Percentiles rank a stretch among this genome's conserved stretches.
Conservation (phyloP, 2,888 invertebrate genomes). For the Coecobrya sp. region DNA sequence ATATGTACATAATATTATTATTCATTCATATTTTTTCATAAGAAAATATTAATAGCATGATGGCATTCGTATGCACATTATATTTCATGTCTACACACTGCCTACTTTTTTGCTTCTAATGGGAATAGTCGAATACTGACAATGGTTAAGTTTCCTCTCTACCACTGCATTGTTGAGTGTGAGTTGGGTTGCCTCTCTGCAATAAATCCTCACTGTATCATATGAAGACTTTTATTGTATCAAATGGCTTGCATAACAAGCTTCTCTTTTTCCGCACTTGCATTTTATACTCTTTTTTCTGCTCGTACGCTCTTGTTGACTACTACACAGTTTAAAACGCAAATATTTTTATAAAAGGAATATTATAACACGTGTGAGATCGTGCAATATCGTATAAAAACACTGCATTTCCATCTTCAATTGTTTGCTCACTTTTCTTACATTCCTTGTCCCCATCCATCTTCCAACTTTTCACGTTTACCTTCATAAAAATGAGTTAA, state of each 20-base stretch:
- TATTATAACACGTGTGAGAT: background rate
- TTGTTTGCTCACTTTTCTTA: background rate
- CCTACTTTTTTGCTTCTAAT: background rate
- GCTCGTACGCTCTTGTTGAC: background rate
- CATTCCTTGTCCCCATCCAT: constrained; percentile 48
- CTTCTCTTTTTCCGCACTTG: constrained; percentile 30
- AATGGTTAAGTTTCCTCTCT: background rate
- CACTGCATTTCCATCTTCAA: background rate
- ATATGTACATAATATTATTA: background rate
- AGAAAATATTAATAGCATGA: no score
- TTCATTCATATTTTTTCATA: constrained; percentile 32
- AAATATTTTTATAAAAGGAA: background rate
- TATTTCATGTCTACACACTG: background rate
- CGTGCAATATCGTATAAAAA: background rate
- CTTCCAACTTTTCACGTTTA: constrained; percentile 25
- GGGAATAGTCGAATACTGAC: background rate
- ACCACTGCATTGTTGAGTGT: no score
- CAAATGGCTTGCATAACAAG: constrained; percentile 59
- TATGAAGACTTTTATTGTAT: constrained; percentile 60
- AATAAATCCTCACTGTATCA: constrained; percentile 53
- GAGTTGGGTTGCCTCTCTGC: background rate
- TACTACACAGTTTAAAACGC: background rate
- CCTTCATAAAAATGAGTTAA: background rate
- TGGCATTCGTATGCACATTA: constrained; percentile 14
- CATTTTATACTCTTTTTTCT: constrained; percentile 1